phyloP scores from a whole-genome alignment of 2,888 invertebrate species.

The Therioaphis trifolii region DNA sequence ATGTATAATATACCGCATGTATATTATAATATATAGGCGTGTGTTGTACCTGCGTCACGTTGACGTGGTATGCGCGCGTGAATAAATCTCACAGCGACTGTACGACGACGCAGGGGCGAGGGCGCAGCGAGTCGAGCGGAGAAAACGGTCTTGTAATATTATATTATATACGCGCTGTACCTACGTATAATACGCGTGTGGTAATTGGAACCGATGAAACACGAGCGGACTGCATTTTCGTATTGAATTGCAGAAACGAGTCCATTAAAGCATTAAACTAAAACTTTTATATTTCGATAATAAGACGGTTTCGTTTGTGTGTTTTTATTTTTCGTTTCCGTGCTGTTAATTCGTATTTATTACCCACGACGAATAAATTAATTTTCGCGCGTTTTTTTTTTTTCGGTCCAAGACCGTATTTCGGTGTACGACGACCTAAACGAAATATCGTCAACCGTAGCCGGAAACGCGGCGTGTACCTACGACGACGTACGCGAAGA shows the following conservation, averaged over 20 bases:
- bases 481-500: background rate
- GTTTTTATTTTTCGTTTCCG: background rate
- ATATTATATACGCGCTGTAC: background rate
- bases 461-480: background rate
- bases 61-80: too few species aligned
- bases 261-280: background rate
- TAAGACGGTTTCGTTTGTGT: background rate
- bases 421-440: too few species aligned
- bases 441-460: too few species aligned
- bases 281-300: background rate
- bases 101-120: background rate
- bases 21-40: too few species aligned
- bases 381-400: background rate
- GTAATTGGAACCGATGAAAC: slow-evolving; percentile 34
- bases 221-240: background rate
- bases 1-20: too few species aligned
- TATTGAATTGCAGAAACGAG: background rate
- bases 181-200: background rate
- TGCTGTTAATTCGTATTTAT: background rate
- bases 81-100: background rate
- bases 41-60: too few species aligned
- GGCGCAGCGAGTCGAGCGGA: background rate
- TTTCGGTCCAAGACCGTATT: background rate
- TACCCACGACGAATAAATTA: background rate
- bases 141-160: slow-evolving; percentile 22